Conservation (phyloP, 2,888 invertebrate genomes). For the Julus scanicus region DNA sequence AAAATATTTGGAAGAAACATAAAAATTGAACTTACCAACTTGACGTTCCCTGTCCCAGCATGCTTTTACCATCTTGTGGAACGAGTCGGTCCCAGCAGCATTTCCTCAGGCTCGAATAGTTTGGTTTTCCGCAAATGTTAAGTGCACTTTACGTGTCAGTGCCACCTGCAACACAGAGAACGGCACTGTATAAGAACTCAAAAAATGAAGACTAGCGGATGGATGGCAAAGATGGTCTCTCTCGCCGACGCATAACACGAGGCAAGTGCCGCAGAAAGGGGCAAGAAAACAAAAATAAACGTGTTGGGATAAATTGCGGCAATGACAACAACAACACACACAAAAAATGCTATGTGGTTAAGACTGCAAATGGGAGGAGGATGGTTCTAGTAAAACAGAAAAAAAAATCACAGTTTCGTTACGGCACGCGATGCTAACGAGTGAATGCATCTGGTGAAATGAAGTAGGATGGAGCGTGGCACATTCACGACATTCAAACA, state of each 20-base stretch:
- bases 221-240: not conserved
- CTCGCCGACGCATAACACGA: not conserved
- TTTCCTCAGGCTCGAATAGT: not conserved
- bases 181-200: not conserved
- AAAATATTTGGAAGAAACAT: too few species aligned
- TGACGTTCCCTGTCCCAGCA: conserved; percentile 46
- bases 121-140: not conserved
- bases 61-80: conserved; percentile 49
- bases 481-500: not conserved
- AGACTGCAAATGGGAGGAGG: not conserved
- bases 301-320: not conserved
- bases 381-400: not conserved
- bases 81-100: conserved; percentile 37
- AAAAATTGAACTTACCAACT: conserved; percentile 18
- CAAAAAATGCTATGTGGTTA: not conserved
- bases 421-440: conserved; percentile 33
- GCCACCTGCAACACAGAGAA: conserved; percentile 33
- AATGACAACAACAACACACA: not conserved
- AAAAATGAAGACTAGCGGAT: not conserved
- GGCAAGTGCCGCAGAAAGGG: not conserved
- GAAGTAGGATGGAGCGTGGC: not conserved
- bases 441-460: not conserved
- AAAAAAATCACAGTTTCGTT: not conserved
- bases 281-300: not conserved
- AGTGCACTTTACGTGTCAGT: conserved; percentile 5